Percentiles rank a stretch among this genome's conserved stretches.
Evolutionary conservation across 2,888 invertebrate genomes (phyloP).

Genomic region (Lottia scabra): DNA sequence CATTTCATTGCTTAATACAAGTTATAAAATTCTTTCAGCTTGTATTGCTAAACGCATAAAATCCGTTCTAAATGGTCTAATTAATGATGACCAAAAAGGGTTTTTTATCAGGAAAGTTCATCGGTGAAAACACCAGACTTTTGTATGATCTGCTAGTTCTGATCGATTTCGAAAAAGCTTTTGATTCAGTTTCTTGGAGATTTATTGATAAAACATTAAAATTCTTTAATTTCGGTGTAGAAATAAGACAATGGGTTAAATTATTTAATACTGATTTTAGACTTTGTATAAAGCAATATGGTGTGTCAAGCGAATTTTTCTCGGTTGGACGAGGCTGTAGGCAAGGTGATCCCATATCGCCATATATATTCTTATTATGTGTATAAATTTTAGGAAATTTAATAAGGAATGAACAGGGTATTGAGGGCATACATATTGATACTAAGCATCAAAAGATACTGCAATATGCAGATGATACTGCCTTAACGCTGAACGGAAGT

Average conservation of each 20-base stretch:
- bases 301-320: background rate
- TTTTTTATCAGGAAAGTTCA: slow-evolving; percentile 11
- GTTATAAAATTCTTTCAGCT: background rate
- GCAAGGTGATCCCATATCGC: background rate
- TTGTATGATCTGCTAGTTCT: slow-evolving; percentile 8
- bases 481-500: too few species aligned
- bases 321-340: slow-evolving; percentile 1
- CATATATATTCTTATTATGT: too few species aligned
- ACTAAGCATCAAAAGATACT: background rate
- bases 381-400: too few species aligned
- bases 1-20: background rate
- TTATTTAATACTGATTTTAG: background rate
- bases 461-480: too few species aligned
- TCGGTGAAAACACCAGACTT: slow-evolving; percentile 13
- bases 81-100: background rate
- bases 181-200: slow-evolving; percentile 12
- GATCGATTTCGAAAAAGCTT: slow-evolving; percentile 20
- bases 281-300: background rate
- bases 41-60: background rate
- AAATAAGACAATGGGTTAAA: background rate
- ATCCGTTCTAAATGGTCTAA: background rate
- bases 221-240: slow-evolving; percentile 9
- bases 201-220: slow-evolving; percentile 14
- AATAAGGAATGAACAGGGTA: background rate
- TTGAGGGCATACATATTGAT: background rate